Conservation (phyloP, 2,113 vertebrate genomes). For the Antechinus flavipes region DNA sequence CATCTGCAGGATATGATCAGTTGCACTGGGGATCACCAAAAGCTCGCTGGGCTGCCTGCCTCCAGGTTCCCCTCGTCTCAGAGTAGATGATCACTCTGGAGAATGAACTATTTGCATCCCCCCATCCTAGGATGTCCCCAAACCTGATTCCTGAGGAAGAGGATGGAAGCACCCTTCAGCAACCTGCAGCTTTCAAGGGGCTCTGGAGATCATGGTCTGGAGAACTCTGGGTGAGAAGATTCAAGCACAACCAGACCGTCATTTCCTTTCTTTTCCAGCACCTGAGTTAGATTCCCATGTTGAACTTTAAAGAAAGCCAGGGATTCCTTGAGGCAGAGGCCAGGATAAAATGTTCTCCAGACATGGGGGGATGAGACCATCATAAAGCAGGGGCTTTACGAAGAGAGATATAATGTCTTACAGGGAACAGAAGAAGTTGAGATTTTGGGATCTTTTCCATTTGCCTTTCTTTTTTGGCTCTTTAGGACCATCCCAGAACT, state of each 20-base stretch:
- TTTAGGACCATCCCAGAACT: neutral
- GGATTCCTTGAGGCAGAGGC: too few relatives aligned
- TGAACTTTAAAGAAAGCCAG: too few relatives aligned
- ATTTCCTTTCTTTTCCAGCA: neutral
- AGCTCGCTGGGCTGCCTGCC: neutral
- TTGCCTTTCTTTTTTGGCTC: neutral
- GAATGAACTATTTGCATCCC: constrained; percentile 43
- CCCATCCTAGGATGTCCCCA: constrained; percentile 37
- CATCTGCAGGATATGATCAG: constrained; percentile 10
- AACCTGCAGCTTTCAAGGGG: neutral
- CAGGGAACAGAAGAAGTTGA: neutral
- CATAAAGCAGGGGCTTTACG: too few relatives aligned
- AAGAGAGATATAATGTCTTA: too few relatives aligned
- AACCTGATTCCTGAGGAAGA: constrained; percentile 13
- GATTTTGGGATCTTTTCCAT: neutral
- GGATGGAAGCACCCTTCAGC: neutral
- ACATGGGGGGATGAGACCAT: too few relatives aligned
- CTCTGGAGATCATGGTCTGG: neutral
- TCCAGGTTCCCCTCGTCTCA: constrained; percentile 27
- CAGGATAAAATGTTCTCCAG: too few relatives aligned
- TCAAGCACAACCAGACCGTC: neutral
- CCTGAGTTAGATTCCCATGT: too few relatives aligned
- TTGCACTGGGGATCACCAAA: neutral
- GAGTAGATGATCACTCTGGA: constrained; percentile 37
- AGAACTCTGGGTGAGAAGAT: neutral